phyloP scores from a whole-genome alignment of 2,888 invertebrate genomes.

The Hartigia nigra region DNA sequence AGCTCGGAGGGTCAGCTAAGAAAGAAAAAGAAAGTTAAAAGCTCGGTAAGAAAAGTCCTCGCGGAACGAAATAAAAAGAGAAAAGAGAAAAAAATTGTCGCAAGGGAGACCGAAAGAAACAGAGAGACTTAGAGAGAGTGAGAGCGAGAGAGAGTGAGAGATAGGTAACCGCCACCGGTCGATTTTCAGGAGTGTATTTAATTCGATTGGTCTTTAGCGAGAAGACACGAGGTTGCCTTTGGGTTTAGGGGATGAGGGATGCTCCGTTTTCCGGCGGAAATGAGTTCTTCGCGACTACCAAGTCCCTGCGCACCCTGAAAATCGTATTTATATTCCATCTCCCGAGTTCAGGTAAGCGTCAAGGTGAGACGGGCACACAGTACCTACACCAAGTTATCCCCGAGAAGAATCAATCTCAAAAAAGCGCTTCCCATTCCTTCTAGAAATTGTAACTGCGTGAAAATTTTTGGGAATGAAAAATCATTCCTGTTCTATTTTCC shows the following conservation, averaged over 20 bases:
- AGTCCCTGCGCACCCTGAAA: constrained; percentile 44
- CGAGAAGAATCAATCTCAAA: not conserved
- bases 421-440: not conserved
- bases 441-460: not conserved
- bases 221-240: constrained; percentile 13
- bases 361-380: constrained; percentile 11
- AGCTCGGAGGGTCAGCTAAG: constrained; percentile 1
- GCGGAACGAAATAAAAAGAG: not conserved
- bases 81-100: not conserved
- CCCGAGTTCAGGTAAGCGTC: constrained; percentile 51
- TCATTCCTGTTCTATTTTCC: not conserved
- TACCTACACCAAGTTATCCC: not conserved
- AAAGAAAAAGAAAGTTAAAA: constrained; percentile 3
- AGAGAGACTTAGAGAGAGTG: not conserved
- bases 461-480: not conserved
- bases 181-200: constrained; percentile 54
- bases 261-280: constrained; percentile 62
- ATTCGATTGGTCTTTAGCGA: constrained; percentile 54
- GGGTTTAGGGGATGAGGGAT: constrained; percentile 40
- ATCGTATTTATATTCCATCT: constrained; percentile 62
- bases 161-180: constrained; percentile 31
- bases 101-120: constrained; percentile 1
- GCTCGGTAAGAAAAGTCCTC: not conserved
- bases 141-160: constrained; percentile 4
- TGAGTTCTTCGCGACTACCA: constrained; percentile 55